Evolutionary conservation across 23 tunicate species (phyloP).

Genomic region (Ascidia mentula): DNA sequence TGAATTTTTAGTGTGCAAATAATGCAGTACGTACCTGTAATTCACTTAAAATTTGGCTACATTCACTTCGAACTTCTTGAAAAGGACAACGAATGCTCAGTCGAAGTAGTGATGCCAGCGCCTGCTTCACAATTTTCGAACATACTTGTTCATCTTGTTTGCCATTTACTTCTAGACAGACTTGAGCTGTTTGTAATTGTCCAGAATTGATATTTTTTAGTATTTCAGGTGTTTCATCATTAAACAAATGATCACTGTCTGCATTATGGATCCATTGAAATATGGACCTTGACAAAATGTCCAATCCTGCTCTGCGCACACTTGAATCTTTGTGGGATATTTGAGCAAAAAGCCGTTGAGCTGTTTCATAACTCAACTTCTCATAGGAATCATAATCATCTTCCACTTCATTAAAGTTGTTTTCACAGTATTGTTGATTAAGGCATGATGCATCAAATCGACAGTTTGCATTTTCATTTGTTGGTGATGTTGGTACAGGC

Average conservation of each 20-base stretch:
- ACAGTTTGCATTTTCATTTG: not conserved
- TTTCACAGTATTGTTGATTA: not conserved
- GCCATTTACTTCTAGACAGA: not conserved
- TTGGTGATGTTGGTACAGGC: not conserved
- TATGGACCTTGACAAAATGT: not conserved
- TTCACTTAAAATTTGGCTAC: constrained; percentile 34
- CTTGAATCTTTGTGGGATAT: constrained; percentile 52
- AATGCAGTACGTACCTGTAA: constrained; percentile 30
- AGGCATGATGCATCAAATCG: not conserved
- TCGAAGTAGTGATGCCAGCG: constrained; percentile 47
- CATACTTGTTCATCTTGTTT: constrained; percentile 3
- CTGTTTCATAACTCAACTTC: constrained; percentile 41
- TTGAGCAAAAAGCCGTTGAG: constrained; percentile 44
- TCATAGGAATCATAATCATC: constrained; percentile 4
- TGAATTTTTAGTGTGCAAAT: too few relatives aligned
- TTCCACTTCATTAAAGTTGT: not conserved
- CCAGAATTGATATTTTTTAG: not conserved
- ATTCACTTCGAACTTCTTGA: constrained; percentile 44
- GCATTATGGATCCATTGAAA: constrained; percentile 13
- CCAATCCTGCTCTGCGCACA: constrained; percentile 22
- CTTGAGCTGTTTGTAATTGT: not conserved
- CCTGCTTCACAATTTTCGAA: constrained; percentile 36
- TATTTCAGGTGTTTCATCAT: not conserved
- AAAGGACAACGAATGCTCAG: constrained; percentile 68
- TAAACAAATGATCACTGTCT: not conserved